phyloP scores from a whole-genome alignment of 1,140 invertebrate species.

The Achroia grisella region DNA sequence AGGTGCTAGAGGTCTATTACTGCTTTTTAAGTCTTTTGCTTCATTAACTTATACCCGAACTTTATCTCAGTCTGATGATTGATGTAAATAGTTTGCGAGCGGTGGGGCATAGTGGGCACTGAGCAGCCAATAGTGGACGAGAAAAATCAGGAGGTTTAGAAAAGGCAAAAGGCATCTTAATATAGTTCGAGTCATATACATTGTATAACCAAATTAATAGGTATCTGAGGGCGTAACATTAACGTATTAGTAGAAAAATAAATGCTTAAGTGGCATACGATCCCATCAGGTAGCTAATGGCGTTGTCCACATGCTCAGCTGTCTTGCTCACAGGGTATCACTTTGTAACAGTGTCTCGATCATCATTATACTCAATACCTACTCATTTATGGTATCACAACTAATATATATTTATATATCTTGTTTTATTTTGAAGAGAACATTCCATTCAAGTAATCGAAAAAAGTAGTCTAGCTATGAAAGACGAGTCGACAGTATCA shows the following conservation, averaged over 20 bases:
- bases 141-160: too few species aligned
- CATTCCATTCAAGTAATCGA: constrained; percentile 3
- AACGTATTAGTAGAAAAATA: too few species aligned
- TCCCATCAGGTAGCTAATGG: not conserved
- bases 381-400: constrained; percentile 6
- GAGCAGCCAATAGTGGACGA: too few species aligned
- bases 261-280: not conserved
- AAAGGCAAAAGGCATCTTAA: too few species aligned
- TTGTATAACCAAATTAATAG: too few species aligned
- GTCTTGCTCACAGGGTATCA: constrained; percentile 8
- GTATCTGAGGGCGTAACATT: too few species aligned
- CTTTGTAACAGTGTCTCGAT: constrained; percentile 1
- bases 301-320: not conserved
- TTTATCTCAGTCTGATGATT: constrained; percentile 15
- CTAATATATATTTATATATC: constrained; percentile 11
- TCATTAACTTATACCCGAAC: constrained; percentile 29
- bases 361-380: constrained; percentile 11
- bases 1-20: constrained; percentile 72
- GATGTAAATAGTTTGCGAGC: constrained; percentile 5
- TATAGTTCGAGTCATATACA: too few species aligned
- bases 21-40: constrained; percentile 46
- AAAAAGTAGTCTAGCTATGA: constrained; percentile 5
- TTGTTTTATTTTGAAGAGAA: constrained; percentile 23
- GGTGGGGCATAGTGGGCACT: not conserved
- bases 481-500: constrained; percentile 1